Percentiles rank a stretch among this genome's conserved stretches.
Evolutionary conservation across 2,113 vertebrate species (phyloP).

Genomic region (Peromyscus polionotus): DNA sequence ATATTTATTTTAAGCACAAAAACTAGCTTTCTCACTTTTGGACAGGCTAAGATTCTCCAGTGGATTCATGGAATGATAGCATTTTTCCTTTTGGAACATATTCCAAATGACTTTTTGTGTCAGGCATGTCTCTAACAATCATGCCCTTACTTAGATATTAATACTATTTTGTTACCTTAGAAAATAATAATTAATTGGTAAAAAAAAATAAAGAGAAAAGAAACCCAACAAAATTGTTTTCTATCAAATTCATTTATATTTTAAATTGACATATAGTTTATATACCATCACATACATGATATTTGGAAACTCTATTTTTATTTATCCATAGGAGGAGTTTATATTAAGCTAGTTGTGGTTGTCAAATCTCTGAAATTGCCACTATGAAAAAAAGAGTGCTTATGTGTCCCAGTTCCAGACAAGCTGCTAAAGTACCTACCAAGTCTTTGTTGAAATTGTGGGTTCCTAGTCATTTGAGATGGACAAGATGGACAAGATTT

Average conservation of each 20-base stretch:
- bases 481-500: not conserved
- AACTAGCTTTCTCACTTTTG: not conserved
- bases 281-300: not conserved
- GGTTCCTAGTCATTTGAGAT: not conserved
- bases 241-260: not conserved
- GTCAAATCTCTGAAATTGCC: not conserved
- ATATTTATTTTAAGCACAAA: not conserved
- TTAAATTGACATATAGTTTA: not conserved
- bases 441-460: not conserved
- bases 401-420: not conserved
- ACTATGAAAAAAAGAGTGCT: not conserved
- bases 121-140: not conserved
- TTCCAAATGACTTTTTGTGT: not conserved
- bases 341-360: not conserved
- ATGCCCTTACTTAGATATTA: not conserved
- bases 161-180: not conserved
- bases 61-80: not conserved
- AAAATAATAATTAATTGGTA: not conserved
- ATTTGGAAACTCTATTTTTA: not conserved
- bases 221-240: not conserved
- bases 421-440: not conserved
- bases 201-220: not conserved
- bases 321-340: not conserved
- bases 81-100: not conserved
- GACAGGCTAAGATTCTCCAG: not conserved